phyloP scores from a whole-genome alignment of 2,113 vertebrate species.

The Hylia prasina region DNA sequence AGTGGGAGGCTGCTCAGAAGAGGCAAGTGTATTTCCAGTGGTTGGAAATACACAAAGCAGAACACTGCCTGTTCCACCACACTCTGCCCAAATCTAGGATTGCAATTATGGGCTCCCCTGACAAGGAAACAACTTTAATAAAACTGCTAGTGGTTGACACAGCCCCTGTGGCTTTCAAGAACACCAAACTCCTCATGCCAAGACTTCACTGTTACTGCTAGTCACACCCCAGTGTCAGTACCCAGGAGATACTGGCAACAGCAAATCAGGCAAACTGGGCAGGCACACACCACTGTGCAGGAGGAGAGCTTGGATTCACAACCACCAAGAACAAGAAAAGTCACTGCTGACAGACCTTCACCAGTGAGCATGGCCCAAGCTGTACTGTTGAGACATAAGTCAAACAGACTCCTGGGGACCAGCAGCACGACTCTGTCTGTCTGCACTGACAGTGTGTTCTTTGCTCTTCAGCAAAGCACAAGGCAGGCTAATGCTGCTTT shows the following conservation, averaged over 20 bases:
- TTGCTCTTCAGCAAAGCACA: not conserved
- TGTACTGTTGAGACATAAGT: not conserved
- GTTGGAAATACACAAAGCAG: not conserved
- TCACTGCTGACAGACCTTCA: not conserved
- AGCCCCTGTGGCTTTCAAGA: not conserved
- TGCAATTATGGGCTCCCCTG: not conserved
- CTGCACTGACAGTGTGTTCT: not conserved
- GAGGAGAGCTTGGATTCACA: not conserved
- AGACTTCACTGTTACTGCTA: not conserved
- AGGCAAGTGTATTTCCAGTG: not conserved
- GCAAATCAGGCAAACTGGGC: not conserved
- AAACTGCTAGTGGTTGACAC: not conserved
- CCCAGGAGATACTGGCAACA: not conserved
- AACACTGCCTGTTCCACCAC: not conserved
- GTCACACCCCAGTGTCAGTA: not conserved
- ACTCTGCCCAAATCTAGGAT: not conserved
- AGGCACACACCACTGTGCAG: not conserved
- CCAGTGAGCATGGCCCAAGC: not conserved
- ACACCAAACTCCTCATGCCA: not conserved
- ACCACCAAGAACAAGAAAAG: not conserved
- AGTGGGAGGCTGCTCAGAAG: not conserved
- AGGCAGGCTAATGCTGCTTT: not conserved
- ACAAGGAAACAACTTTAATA: not conserved
- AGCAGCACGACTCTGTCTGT: not conserved
- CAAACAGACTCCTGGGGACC: not conserved